Evolutionary conservation across 2,888 invertebrate genomes (phyloP), one percentile per base, ranked within the genome.

Genomic region (Nemapogon koenigi): DNA sequence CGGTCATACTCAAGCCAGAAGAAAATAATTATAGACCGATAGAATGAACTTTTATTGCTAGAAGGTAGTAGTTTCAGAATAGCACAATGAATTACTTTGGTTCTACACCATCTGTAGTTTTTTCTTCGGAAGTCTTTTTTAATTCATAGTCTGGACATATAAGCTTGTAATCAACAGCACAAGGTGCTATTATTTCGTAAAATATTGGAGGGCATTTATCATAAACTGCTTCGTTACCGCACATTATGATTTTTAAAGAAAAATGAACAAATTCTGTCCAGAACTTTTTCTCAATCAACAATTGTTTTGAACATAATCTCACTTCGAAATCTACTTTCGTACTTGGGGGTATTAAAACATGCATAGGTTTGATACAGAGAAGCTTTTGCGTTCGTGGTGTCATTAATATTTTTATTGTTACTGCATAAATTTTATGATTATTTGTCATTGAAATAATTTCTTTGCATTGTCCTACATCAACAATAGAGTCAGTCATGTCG

Each of bases 381-480:
- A 76, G 41, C 41, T 58, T 59, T 36, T 52, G 62, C 59, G 68
- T 71, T 52, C 64, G 62, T 10, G 52, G 55, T 2, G 67, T 63
- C 25, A 65, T 43, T 45, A 59, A 59, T 35, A 75, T 57, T 54
- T 59, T 59, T 15, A 68, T 46, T 13, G 42, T 52, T n/a, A 57
- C 62, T 14, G 59, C 48, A 40, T 47, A 60, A 1, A 53, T 1
- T 39, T 53, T 69, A 41, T 67, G 62, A 1, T 42, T 58, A 43
- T 76, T 76, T 2, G 41, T 52, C 10, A 75, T 45, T 17, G 45
- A 44, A 41, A 76, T 60, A 31, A 42, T 22, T 43, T 61, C 66
- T 52, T 60, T 46, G 43, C 53, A 62, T 48, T 51, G 57, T 4
- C 75, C 75, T 42, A 63, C 53, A n/a, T 18, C 44, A n/a, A 60